These are phyloP conservation scores for Laothoe populi DNA, from an alignment of 2,888 invertebrate genomes.

Conservation along the genomic window DNA sequence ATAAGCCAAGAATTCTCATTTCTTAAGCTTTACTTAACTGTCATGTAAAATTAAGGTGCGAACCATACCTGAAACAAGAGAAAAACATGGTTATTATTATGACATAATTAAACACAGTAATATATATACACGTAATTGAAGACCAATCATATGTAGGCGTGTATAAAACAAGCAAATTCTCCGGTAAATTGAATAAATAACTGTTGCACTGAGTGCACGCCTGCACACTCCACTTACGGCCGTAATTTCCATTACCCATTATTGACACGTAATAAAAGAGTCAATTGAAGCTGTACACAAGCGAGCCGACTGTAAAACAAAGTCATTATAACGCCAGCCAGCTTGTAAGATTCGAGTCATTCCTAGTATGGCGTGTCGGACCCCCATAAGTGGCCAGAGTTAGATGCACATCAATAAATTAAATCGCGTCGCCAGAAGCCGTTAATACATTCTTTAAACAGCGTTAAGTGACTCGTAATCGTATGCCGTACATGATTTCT, in stretches of 20 bases:
- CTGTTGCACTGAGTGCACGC: constrained; percentile 34
- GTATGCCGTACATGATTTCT: constrained; percentile 48
- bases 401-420: constrained; percentile 69
- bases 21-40: background rate
- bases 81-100: background rate
- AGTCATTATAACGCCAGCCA: constrained; percentile 64
- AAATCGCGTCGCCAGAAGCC: constrained; percentile 61
- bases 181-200: background rate
- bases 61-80: constrained; percentile 18
- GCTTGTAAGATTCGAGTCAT: constrained; percentile 39
- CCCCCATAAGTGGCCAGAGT: constrained; percentile 69
- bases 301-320: constrained; percentile 58
- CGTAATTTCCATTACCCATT: constrained; percentile 63
- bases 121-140: background rate
- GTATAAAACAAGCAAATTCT: constrained; percentile 2
- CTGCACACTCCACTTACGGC: constrained; percentile 51
- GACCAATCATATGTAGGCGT: background rate
- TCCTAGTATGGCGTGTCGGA: constrained; percentile 56
- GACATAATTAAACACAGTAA: too few relatives aligned
- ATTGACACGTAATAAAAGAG: constrained; percentile 70
- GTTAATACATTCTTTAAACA: constrained; percentile 68
- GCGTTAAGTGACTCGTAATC: constrained; percentile 56
- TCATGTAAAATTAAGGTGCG: too few relatives aligned
- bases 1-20: constrained; percentile 14
- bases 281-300: constrained; percentile 54